Evolutionary conservation across 2,113 vertebrate genomes (phyloP).

Genomic region (Menidia beryllina): DNA sequence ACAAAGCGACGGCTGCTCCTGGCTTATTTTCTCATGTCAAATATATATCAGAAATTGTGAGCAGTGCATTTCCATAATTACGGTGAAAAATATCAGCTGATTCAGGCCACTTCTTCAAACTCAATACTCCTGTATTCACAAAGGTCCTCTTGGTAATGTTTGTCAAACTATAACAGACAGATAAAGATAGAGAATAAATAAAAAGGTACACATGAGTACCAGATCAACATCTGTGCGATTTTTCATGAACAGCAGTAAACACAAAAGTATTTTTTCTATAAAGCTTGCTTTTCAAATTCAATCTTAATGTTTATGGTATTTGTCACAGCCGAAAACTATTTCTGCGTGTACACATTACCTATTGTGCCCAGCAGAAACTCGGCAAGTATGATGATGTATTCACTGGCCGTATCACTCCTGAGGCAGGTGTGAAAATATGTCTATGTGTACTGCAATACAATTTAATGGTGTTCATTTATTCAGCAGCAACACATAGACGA

Average conservation of each 20-base stretch:
- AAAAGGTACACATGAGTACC: no score
- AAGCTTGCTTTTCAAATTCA: constrained; percentile 2
- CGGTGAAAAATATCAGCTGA: background rate
- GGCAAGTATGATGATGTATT: constrained; percentile 17
- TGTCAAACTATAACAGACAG: no score
- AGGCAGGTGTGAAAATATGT: constrained; percentile 32
- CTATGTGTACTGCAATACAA: constrained; percentile 1
- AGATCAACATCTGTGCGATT: no score
- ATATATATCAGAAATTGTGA: background rate
- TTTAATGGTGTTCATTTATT: constrained; percentile 31
- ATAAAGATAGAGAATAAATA: no score
- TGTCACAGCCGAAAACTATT: background rate
- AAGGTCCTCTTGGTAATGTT: no score
- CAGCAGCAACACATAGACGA: constrained; percentile 13
- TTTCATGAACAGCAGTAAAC: no score
- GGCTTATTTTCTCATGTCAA: background rate
- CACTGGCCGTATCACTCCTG: background rate
- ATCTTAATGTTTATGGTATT: constrained; percentile 24
- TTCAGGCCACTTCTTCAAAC: no score
- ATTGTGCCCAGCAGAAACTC: constrained; percentile 13
- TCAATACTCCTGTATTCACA: no score
- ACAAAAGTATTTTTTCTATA: background rate
- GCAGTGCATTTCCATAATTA: background rate
- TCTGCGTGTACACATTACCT: background rate
- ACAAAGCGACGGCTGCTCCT: background rate